These are phyloP conservation scores for Prionailurus bengalensis DNA, from an alignment of 2,113 vertebrate genomes.

Conservation along the genomic window DNA sequence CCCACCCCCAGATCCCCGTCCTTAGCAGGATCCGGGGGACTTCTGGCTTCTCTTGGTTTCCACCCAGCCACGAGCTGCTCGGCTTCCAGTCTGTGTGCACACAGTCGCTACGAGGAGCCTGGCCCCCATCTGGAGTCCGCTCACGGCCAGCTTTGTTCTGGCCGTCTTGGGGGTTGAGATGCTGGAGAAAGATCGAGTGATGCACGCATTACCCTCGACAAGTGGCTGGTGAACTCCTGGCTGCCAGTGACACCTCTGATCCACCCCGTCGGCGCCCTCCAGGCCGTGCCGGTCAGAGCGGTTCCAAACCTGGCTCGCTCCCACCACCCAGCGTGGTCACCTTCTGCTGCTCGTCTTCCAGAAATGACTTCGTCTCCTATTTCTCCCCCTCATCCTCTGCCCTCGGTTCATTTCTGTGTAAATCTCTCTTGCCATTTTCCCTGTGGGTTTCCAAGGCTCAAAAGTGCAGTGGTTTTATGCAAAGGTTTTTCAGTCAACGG, in stretches of 20 bases:
- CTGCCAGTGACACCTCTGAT: fast-evolving
- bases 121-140: background rate
- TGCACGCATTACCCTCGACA: background rate
- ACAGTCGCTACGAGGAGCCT: fast-evolving
- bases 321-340: too few relatives aligned
- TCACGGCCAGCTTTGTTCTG: background rate
- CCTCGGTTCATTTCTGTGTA: background rate
- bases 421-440: background rate
- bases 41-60: background rate
- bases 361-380: background rate
- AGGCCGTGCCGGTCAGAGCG: background rate
- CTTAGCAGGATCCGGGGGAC: background rate
- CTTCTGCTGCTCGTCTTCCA: background rate
- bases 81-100: background rate
- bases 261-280: fast-evolving
- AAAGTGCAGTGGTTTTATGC: background rate
- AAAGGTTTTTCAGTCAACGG: background rate
- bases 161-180: background rate
- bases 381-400: too few relatives aligned
- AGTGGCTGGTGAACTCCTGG: background rate
- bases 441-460: background rate
- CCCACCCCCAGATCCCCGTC: background rate
- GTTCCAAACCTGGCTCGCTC: too few relatives aligned
- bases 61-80: fast-evolving
- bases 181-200: background rate